phyloP scores from a whole-genome alignment of 2,888 invertebrate genomes.

The Boloria euphrosyne region DNA sequence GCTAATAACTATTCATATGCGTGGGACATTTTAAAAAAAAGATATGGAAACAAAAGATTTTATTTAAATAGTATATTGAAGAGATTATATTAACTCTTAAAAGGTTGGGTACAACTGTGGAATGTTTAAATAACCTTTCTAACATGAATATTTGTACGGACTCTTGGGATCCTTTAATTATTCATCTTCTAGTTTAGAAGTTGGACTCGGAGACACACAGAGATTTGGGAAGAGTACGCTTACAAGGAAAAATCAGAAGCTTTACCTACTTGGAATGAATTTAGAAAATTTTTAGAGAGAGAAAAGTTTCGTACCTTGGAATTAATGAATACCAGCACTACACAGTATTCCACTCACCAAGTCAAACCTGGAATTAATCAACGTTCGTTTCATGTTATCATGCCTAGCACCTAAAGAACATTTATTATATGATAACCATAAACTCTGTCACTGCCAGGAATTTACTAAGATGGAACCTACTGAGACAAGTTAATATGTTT shows the following conservation, averaged over 20 bases:
- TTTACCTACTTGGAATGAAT: conserved; percentile 26
- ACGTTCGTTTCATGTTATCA: too few species aligned
- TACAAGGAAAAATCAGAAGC: neutral
- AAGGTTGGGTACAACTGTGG: conserved; percentile 41
- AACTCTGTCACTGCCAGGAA: too few species aligned
- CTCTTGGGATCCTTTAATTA: conserved; percentile 39
- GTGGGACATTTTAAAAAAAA: conserved; percentile 37
- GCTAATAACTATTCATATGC: conserved; percentile 40
- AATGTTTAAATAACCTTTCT: conserved; percentile 39
- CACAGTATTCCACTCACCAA: neutral
- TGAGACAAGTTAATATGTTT: too few species aligned
- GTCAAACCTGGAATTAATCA: too few species aligned
- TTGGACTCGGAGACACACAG: conserved; percentile 41
- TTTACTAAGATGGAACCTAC: too few species aligned
- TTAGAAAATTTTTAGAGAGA: conserved; percentile 35
- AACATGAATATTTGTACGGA: conserved; percentile 32
- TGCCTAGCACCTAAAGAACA: too few species aligned
- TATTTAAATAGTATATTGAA: conserved; percentile 39
- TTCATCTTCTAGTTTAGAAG: conserved; percentile 36
- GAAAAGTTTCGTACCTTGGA: conserved; percentile 38
- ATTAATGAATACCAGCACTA: conserved; percentile 14
- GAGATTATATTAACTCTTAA: conserved; percentile 41
- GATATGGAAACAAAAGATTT: conserved; percentile 39
- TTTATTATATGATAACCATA: too few species aligned
- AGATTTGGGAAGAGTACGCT: conserved; percentile 38